Evolutionary conservation across 2,797 vertebrate genomes (phyloP).

Genomic region (Falco cherrug): DNA sequence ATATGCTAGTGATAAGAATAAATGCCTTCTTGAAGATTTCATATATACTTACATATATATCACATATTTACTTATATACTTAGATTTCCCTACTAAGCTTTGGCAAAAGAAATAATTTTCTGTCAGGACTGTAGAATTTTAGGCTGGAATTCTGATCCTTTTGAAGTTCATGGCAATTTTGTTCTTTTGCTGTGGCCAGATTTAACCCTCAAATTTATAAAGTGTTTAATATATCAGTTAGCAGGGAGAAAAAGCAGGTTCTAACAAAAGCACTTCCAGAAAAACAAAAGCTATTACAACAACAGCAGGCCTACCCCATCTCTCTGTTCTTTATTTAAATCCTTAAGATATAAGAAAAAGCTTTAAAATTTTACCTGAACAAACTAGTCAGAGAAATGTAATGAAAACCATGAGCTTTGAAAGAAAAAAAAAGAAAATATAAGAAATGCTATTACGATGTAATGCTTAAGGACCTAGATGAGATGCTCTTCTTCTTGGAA

Average conservation of each 20-base stretch:
- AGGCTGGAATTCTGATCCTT: background rate
- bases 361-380: background rate
- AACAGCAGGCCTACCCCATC: background rate
- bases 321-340: conserved; percentile 26
- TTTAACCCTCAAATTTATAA: conserved; percentile 39
- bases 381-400: background rate
- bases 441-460: background rate
- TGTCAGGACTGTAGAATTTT: background rate
- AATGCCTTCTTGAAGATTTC: background rate
- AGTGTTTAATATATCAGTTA: conserved; percentile 61
- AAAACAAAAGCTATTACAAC: conserved; percentile 8
- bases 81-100: background rate
- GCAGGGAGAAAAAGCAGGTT: conserved; percentile 29
- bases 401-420: background rate
- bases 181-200: background rate
- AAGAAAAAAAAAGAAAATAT: background rate
- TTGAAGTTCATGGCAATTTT: conserved; percentile 33
- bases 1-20: background rate
- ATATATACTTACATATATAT: background rate
- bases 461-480: background rate
- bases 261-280: conserved; percentile 35
- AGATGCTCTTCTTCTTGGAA: background rate
- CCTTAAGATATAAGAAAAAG: background rate
- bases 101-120: background rate
- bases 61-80: background rate